These are phyloP conservation scores for Etheostoma spectabile DNA, from an alignment of 2,113 vertebrate genomes.

Conservation along the genomic window DNA sequence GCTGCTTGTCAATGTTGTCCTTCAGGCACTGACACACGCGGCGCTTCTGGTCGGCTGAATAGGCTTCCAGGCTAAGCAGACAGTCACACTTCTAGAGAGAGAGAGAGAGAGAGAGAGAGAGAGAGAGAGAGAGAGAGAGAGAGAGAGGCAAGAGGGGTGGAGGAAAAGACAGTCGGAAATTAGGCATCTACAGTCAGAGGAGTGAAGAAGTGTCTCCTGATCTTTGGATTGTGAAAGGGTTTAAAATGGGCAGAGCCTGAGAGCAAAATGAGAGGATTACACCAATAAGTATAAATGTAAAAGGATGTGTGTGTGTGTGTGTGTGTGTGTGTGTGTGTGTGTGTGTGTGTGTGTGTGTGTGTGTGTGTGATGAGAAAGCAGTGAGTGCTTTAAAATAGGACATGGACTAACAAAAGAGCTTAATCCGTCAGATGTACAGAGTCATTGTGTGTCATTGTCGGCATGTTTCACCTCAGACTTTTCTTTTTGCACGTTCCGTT, in stretches of 20 bases:
- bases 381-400: background rate
- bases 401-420: conserved; percentile 17
- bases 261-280: conserved; percentile 11
- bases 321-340: too few species aligned
- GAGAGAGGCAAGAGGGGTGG: conserved; percentile 24
- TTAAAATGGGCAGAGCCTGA: background rate
- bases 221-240: background rate
- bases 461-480: background rate
- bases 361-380: background rate
- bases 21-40: conserved; percentile 96
- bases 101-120: conserved; percentile 31
- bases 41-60: conserved; percentile 94
- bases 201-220: conserved; percentile 34
- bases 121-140: conserved; percentile 40
- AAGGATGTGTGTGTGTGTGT: background rate
- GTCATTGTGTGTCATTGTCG: conserved; percentile 11
- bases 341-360: too few species aligned
- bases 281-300: background rate
- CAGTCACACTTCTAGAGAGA: conserved; percentile 92
- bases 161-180: conserved; percentile 58
- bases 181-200: conserved; percentile 57
- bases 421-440: conserved; percentile 13
- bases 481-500: background rate
- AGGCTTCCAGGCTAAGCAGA: conserved; percentile 96
- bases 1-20: conserved; percentile 94